These are phyloP conservation scores for Lottia scabra DNA, from an alignment of 2,888 invertebrate genomes.

Conservation along the genomic window DNA sequence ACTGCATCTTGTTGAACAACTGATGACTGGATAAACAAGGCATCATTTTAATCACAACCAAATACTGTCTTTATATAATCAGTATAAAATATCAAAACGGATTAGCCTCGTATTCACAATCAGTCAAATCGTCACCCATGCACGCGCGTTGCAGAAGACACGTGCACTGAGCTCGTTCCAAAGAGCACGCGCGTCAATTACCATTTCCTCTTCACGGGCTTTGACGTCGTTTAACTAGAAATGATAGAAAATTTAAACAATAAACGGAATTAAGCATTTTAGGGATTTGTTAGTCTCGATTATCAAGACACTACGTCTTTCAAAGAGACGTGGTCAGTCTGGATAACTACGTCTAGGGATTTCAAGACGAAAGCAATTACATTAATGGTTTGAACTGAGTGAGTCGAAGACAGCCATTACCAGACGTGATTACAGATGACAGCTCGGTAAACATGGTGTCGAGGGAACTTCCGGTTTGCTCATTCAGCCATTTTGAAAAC, in stretches of 20 bases:
- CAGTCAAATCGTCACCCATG: background rate
- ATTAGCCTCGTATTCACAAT: background rate
- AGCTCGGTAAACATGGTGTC: slow-evolving; percentile 3
- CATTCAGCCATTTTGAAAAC: background rate
- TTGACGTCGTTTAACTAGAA: background rate
- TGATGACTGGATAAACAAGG: no score
- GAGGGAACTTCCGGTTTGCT: background rate
- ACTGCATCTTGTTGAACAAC: no score
- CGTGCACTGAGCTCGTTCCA: background rate
- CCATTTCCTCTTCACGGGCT: background rate
- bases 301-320: no score
- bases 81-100: background rate
- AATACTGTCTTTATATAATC: no score
- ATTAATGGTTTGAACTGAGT: background rate
- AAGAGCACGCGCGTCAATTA: slow-evolving; percentile 2
- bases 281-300: background rate
- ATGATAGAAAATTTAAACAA: background rate
- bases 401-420: slow-evolving; percentile 1
- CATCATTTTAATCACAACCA: no score
- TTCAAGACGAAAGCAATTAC: slow-evolving; percentile 2
- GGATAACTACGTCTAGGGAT: background rate
- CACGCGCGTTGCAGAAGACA: background rate
- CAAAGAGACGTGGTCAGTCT: no score
- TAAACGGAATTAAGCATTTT: background rate
- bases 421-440: background rate